Conservation (phyloP, 2,888 invertebrate species). For the Leptodirus hochenwartii region DNA sequence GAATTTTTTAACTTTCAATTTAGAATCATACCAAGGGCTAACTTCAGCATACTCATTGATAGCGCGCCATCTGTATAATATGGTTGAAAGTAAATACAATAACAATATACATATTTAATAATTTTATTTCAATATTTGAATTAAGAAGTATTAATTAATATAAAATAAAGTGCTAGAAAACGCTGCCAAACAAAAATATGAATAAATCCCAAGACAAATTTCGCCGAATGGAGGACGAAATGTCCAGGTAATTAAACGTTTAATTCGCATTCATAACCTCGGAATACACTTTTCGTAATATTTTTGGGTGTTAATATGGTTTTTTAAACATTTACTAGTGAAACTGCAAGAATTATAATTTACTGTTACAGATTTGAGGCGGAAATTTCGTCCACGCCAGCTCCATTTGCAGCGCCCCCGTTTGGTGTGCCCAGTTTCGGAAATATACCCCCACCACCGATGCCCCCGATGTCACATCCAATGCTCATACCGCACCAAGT, state of each 20-base stretch:
- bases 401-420: slow-evolving; percentile 51
- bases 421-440: slow-evolving; percentile 29
- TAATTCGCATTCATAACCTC: slow-evolving; percentile 6
- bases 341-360: slow-evolving; percentile 1
- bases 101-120: no score
- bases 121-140: no score
- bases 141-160: no score
- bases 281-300: neutral
- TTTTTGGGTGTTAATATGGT: neutral
- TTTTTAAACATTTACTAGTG: no score
- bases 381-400: slow-evolving; percentile 60
- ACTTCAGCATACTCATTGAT: no score
- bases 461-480: slow-evolving; percentile 37
- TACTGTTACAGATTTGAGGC: slow-evolving; percentile 63
- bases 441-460: slow-evolving; percentile 46
- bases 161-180: no score
- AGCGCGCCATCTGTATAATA: no score
- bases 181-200: no score
- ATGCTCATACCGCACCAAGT: slow-evolving; percentile 57
- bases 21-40: no score
- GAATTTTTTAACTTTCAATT: no score
- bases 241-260: slow-evolving; percentile 47
- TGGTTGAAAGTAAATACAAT: no score
- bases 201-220: slow-evolving; percentile 44
- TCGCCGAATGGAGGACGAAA: slow-evolving; percentile 79